phyloP scores from a whole-genome alignment of 2,797 vertebrate genomes.

The Acipenser oxyrinchus region DNA sequence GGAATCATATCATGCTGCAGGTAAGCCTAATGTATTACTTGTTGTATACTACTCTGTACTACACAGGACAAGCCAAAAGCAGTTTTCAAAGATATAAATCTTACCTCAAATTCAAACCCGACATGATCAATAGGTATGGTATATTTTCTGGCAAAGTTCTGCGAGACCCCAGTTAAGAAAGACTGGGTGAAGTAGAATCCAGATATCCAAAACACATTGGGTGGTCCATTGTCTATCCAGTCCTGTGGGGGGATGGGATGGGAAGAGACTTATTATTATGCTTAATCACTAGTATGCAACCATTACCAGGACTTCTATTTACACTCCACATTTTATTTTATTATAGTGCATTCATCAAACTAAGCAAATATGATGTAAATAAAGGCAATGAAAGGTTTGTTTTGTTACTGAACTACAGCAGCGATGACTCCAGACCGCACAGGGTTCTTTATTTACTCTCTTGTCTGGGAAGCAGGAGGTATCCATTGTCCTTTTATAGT shows the following conservation, averaged over 20 bases:
- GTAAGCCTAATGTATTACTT: too few relatives aligned
- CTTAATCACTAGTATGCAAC: too few relatives aligned
- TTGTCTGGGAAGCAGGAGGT: too few relatives aligned
- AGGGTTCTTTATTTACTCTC: too few relatives aligned
- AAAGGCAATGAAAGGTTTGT: background rate
- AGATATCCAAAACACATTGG: constrained; percentile 84
- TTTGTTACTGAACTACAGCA: too few relatives aligned
- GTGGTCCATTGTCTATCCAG: constrained; percentile 71
- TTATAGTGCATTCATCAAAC: background rate
- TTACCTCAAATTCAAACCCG: constrained; percentile 86
- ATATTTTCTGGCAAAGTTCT: constrained; percentile 88
- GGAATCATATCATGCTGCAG: too few relatives aligned
- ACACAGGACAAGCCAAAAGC: too few relatives aligned
- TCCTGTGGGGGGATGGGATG: constrained; percentile 69
- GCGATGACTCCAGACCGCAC: too few relatives aligned
- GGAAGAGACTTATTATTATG: too few relatives aligned
- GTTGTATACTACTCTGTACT: too few relatives aligned
- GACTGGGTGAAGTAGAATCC: constrained; percentile 96
- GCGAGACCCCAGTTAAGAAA: constrained; percentile 84
- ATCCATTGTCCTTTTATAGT: too few relatives aligned
- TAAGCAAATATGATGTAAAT: background rate
- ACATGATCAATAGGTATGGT: constrained; percentile 81
- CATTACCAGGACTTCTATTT: background rate
- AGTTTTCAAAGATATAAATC: background rate
- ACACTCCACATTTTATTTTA: background rate